Evolutionary conservation across 2,797 vertebrate genomes (phyloP).

Genomic region (Gymnodraco acuticeps): DNA sequence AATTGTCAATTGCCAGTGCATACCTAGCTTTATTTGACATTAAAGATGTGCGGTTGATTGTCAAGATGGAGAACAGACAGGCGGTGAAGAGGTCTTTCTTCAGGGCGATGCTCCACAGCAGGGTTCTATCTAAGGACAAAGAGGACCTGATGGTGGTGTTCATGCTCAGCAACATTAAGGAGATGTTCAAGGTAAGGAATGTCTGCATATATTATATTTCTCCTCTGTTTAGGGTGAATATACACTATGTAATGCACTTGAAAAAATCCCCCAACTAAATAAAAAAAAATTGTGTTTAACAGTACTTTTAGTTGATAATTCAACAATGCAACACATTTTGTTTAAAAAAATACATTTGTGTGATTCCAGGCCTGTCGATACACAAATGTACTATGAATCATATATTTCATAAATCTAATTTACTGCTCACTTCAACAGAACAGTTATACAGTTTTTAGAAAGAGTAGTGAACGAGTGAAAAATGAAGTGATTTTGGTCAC

Average conservation of each 20-base stretch:
- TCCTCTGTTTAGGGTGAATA: neutral
- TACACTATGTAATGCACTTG: neutral
- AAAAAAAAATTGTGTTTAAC: no score
- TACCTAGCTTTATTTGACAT: neutral
- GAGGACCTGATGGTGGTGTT: conserved; percentile 93
- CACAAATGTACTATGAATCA: no score
- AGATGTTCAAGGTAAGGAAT: conserved; percentile 89
- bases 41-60: conserved; percentile 3
- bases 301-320: no score
- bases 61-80: conserved; percentile 92
- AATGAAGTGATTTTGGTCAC: no score
- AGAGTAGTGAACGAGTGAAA: no score
- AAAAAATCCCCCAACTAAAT: no score
- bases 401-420: no score
- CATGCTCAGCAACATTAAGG: conserved; percentile 92
- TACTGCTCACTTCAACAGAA: no score
- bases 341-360: no score
- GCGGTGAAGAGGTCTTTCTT: conserved; percentile 92
- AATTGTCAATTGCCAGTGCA: no score
- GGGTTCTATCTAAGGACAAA: conserved; percentile 89
- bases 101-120: conserved; percentile 90
- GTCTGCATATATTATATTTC: neutral
- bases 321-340: neutral
- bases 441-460: no score
- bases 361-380: no score